Conservation (phyloP, 1,140 invertebrate genomes). For the Teleopsis dalmanni region DNA sequence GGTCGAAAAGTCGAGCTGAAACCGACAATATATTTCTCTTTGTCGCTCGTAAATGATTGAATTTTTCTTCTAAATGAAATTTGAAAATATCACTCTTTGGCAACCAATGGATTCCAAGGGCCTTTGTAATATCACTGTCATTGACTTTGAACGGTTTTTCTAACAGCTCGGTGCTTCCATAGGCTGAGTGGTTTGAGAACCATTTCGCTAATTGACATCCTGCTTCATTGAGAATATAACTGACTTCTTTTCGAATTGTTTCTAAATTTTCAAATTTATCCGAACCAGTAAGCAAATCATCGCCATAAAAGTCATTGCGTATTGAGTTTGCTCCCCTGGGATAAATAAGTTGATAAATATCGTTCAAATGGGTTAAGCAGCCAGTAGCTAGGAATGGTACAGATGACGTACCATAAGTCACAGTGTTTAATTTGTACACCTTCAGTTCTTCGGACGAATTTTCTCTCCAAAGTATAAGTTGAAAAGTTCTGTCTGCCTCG, state of each 20-base stretch:
- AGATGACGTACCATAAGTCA: conserved; percentile 33
- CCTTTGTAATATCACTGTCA: background rate
- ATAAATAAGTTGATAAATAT: conserved; percentile 17
- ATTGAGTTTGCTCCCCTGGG: conserved; percentile 24
- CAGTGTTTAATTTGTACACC: conserved; percentile 15
- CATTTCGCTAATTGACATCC: background rate
- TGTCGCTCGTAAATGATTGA: too few relatives aligned
- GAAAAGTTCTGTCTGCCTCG: conserved; percentile 20
- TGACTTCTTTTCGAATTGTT: background rate
- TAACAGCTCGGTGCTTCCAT: background rate
- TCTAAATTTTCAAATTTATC: too few relatives aligned
- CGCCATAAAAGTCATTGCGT: conserved; percentile 16
- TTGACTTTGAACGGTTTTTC: background rate
- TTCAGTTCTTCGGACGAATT: conserved; percentile 14
- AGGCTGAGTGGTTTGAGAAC: conserved; percentile 4
- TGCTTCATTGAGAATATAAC: background rate
- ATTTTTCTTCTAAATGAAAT: background rate
- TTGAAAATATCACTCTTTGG: conserved; percentile 3
- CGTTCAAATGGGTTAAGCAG: conserved; percentile 29
- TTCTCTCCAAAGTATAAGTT: conserved; percentile 40
- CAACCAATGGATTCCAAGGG: too few relatives aligned
- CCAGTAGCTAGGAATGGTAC: conserved; percentile 34
- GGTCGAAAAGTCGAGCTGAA: conserved; percentile 41
- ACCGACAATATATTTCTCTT: conserved; percentile 16
- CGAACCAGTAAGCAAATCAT: background rate